Evolutionary conservation across 1,140 invertebrate species (phyloP).

Genomic region (Leptinotarsa lineolata): DNA sequence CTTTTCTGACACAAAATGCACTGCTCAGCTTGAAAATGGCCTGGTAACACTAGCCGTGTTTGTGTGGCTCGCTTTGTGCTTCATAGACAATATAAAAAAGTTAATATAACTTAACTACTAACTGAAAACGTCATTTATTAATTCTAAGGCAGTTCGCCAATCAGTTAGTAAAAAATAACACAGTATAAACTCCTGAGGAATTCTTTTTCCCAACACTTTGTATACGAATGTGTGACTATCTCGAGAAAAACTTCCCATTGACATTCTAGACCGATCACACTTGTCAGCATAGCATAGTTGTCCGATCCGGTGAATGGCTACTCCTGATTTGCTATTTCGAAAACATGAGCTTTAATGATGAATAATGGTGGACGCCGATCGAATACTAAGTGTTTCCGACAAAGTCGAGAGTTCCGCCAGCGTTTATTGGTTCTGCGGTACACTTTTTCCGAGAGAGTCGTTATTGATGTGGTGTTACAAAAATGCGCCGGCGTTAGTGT

Average conservation of each 20-base stretch:
- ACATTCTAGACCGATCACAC: not conserved
- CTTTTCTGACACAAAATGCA: too few relatives aligned
- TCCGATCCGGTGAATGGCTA: not conserved
- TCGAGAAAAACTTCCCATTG: not conserved
- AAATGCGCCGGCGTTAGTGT: not conserved
- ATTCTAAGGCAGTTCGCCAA: too few relatives aligned
- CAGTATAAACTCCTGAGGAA: too few relatives aligned
- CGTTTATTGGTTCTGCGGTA: not conserved
- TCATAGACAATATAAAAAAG: too few relatives aligned
- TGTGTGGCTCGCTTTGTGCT: too few relatives aligned
- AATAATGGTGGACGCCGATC: not conserved
- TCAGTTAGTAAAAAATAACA: too few relatives aligned
- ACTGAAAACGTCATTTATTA: too few relatives aligned
- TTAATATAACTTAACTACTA: too few relatives aligned
- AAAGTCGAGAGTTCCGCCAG: not conserved
- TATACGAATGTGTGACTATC: not conserved
- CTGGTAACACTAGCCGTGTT: too few relatives aligned
- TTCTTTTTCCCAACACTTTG: too few relatives aligned
- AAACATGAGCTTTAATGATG: slow-evolving; percentile 8
- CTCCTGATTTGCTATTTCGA: slow-evolving; percentile 2
- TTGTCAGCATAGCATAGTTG: not conserved
- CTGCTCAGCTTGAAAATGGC: too few relatives aligned
- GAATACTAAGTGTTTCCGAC: slow-evolving; percentile 2
- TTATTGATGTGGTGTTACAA: not conserved
- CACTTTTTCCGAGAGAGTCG: not conserved